A percentile compares a stretch with the other conserved stretches of the same genome.
phyloP scores from a whole-genome alignment of 1,140 invertebrate species.

The Brachionus asplanchnoidis region DNA sequence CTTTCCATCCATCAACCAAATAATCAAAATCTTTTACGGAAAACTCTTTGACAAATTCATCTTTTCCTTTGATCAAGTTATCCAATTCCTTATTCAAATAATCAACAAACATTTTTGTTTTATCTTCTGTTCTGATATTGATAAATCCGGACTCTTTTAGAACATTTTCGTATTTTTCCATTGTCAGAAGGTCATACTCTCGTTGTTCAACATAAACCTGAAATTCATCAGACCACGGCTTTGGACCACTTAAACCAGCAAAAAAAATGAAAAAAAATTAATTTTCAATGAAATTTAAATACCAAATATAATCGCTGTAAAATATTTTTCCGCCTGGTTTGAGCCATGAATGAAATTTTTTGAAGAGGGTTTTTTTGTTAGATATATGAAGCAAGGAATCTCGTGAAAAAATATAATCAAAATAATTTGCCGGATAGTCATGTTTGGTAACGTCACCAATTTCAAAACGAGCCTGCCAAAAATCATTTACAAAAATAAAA shows the following conservation, averaged over 20 bases:
- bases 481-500: neutral
- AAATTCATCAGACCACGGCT: slow-evolving; percentile 56
- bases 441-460: slow-evolving; percentile 29
- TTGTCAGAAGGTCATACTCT: slow-evolving; percentile 58
- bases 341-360: slow-evolving; percentile 61
- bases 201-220: slow-evolving; percentile 58
- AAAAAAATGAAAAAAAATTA: neutral
- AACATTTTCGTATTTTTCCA: slow-evolving; percentile 57
- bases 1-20: slow-evolving; percentile 60
- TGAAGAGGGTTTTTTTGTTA: slow-evolving; percentile 61
- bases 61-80: slow-evolving; percentile 50
- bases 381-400: slow-evolving; percentile 62
- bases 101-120: slow-evolving; percentile 57
- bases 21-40: slow-evolving; percentile 57
- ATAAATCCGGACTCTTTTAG: slow-evolving; percentile 56
- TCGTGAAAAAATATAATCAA: slow-evolving; percentile 24
- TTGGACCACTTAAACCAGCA: slow-evolving; percentile 48
- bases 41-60: slow-evolving; percentile 57
- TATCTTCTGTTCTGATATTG: slow-evolving; percentile 51
- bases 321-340: slow-evolving; percentile 61
- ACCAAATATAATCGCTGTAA: slow-evolving; percentile 59
- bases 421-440: neutral
- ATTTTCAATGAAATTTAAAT: neutral
- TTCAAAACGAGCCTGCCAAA: slow-evolving; percentile 37
- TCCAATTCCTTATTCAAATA: slow-evolving; percentile 57